A percentile compares a stretch with the other conserved stretches of the same genome.
These are phyloP conservation scores for Diaperis boleti DNA, from an alignment of 2,888 invertebrate species.

Conservation along the genomic window DNA sequence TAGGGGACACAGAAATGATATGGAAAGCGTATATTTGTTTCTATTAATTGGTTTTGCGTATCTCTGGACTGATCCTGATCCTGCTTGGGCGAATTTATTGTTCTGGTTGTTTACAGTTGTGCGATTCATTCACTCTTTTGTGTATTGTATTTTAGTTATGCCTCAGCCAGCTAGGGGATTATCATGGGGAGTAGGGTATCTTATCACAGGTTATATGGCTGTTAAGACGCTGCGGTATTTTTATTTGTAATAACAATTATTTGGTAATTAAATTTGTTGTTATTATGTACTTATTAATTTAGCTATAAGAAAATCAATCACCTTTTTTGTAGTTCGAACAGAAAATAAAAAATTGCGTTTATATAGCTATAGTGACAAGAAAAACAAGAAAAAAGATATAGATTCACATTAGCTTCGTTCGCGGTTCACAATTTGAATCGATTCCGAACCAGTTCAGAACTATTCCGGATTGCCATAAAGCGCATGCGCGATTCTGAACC, in stretches of 20 bases:
- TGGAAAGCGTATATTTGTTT: conserved; percentile 79
- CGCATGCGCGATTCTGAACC: too few species aligned
- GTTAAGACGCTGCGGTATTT: conserved; percentile 47
- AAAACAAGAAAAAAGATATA: too few species aligned
- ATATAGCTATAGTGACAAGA: too few species aligned
- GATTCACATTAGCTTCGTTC: too few species aligned
- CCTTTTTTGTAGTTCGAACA: too few species aligned
- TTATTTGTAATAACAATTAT: not conserved
- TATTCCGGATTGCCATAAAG: too few species aligned
- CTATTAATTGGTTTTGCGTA: conserved; percentile 74
- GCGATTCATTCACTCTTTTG: conserved; percentile 55
- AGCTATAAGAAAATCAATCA: too few species aligned
- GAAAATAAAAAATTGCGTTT: too few species aligned
- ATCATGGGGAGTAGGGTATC: conserved; percentile 51
- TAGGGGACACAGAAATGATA: conserved; percentile 78
- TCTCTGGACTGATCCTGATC: conserved; percentile 71
- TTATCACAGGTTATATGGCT: conserved; percentile 59
- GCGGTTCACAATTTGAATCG: too few species aligned
- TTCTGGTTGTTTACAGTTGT: conserved; percentile 69
- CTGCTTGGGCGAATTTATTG: conserved; percentile 67
- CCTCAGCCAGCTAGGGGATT: conserved; percentile 58
- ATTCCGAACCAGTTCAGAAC: too few species aligned
- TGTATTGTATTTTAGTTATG: conserved; percentile 56
- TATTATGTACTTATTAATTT: not conserved
- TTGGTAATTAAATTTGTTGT: not conserved